Evolutionary conservation across 2,888 invertebrate species (phyloP).

Genomic region (Allophyes oxyacanthae): DNA sequence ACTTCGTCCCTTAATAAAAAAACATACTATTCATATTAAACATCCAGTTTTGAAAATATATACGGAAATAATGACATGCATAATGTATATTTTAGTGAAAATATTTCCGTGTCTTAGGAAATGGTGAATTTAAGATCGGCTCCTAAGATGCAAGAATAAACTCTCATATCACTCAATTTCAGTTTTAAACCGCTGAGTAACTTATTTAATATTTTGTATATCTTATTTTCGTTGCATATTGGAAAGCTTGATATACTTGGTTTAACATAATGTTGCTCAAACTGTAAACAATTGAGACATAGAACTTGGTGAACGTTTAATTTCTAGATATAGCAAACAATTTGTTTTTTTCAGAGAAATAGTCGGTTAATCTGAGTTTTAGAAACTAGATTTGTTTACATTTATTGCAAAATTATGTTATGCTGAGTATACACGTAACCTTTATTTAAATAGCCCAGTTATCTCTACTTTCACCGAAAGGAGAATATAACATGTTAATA

Average conservation of each 20-base stretch:
- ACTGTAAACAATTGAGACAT: constrained; percentile 20
- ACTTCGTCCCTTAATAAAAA: constrained; percentile 30
- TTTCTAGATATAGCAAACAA: constrained; percentile 29
- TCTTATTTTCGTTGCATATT: not conserved
- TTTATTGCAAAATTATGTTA: constrained; percentile 22
- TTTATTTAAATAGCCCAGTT: not conserved
- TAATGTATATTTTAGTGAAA: constrained; percentile 8
- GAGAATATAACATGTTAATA: too few species aligned
- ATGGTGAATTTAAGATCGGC: constrained; percentile 8
- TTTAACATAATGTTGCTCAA: constrained; percentile 24
- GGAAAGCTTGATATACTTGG: not conserved
- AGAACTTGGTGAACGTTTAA: constrained; percentile 10
- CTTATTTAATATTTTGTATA: constrained; percentile 22
- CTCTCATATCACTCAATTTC: constrained; percentile 15
- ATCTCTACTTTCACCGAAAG: too few species aligned
- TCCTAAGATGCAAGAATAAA: constrained; percentile 7
- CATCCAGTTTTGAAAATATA: constrained; percentile 34
- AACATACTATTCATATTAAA: constrained; percentile 8
- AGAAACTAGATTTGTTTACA: constrained; percentile 19
- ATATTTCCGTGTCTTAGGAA: constrained; percentile 13
- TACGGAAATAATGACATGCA: constrained; percentile 10
- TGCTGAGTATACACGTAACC: not conserved
- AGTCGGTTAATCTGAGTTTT: constrained; percentile 13
- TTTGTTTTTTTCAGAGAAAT: constrained; percentile 34
- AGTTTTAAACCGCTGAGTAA: too few species aligned